Base-by-base conservation (phyloP, 1,140 invertebrate genomes). In the Drosophila pectinifera region DNA sequence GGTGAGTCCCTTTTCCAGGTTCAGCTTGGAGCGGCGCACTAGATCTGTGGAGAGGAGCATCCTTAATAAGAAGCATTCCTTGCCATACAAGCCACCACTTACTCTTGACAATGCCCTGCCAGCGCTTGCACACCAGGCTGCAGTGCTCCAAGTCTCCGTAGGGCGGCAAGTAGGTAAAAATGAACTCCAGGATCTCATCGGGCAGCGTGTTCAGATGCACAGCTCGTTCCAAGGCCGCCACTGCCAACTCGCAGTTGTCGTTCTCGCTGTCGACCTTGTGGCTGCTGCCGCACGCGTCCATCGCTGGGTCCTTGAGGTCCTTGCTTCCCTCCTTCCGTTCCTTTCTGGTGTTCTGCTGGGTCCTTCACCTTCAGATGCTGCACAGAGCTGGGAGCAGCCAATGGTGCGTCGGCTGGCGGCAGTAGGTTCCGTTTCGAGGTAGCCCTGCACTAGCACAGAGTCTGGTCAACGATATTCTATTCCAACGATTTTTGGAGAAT, bases 121-220 rank as follows among this genome's bases (percentile, higher is more conserved):
- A 98, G 92, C 96, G 94, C 93, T 95, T 97, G 73, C 95, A 97
- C 16, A 99, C 97, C 73, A 95, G 92, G 93, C 95, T 96, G 91
- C 97, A 97, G 86, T 95, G 94, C 92, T 97, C 95, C 59, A 98
- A 93, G 94, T 98, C 97, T 92, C 95, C 95, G 89, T 99, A 99
- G 16, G 97, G 97, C 63, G 97, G 96, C 76, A 99, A 93, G 90
- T 97, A 94, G 73, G 95, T 95, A 64, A 99, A 94, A 90, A 99
- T 98, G 91, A 97, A 98, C 92, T 98, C 98, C 56, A 99, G 93
- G 48, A 99, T 95, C 94, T 98, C 97, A 92, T 98, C 97, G 8
- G 98, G 98, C 63, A 99, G 93, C 91, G 95, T 94, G 46, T 91
- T 88, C 1, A 90, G 55, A 16, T 67, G 80, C 11, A 84, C 18